Evolutionary conservation across 2,888 invertebrate species (phyloP).

Genomic region (Ctenicera cuprea): DNA sequence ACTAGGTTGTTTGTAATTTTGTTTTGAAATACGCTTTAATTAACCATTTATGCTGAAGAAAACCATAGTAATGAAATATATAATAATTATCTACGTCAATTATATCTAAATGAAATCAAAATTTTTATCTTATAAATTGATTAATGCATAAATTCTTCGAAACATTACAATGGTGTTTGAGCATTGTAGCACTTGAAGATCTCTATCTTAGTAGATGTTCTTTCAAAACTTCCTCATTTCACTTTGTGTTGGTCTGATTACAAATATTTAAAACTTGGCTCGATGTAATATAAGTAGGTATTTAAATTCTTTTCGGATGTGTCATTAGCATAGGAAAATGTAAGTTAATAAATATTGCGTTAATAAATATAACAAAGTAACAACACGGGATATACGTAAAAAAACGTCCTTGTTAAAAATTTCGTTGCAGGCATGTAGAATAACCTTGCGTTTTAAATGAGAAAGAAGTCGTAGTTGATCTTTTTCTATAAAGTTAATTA

Average conservation of each 20-base stretch:
- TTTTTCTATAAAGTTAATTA: conserved; percentile 45
- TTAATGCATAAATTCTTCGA: conserved; percentile 1
- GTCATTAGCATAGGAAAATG: conserved; percentile 2
- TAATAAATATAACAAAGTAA: too few relatives aligned
- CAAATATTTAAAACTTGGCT: background rate
- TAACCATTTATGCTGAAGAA: conserved; percentile 36
- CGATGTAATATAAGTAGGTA: too few relatives aligned
- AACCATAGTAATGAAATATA: conserved; percentile 37
- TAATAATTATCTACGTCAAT: conserved; percentile 40
- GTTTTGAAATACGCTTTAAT: conserved; percentile 50
- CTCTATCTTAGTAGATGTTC: conserved; percentile 24
- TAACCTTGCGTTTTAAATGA: conserved; percentile 45
- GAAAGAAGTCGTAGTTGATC: conserved; percentile 38
- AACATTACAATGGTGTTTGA: background rate
- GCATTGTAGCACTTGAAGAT: conserved; percentile 6
- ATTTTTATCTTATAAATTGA: background rate
- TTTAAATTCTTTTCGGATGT: conserved; percentile 15
- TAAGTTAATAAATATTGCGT: conserved; percentile 26
- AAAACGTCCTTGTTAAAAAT: conserved; percentile 31
- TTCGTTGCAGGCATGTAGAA: conserved; percentile 26
- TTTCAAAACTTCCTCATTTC: conserved; percentile 52
- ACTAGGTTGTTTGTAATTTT: conserved; percentile 42
- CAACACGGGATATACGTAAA: background rate
- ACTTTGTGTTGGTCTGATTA: conserved; percentile 18
- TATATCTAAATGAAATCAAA: conserved; percentile 16